Base-by-base conservation (phyloP, 2,888 invertebrate species). In the Axea sp. region DNA sequence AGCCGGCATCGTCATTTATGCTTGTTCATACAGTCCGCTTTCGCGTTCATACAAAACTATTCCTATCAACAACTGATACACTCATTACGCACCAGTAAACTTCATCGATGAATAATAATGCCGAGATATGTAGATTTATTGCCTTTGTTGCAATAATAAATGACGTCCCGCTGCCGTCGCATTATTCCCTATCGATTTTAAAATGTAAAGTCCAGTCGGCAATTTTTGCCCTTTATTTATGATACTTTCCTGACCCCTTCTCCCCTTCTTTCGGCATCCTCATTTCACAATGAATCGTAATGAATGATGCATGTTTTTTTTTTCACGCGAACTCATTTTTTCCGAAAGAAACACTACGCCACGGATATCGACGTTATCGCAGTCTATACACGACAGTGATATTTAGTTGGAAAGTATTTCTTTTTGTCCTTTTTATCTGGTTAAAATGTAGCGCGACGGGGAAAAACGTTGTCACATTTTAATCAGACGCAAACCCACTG, bases 11-110 rank as follows among this genome's bases (percentile, higher is more conserved):
- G 73, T 67, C 62, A 73, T 67, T 67, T 67, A 62, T 53, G 65
- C 73, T 37, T 37, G 64, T 51, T 72, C 64, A 59, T 65, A 72
- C 51, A 47, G 35, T 45, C 53, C 37, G 39, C 37, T 9, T 14
- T 14, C 28, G 31, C 12, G 33, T 15, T n/a, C 62, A 22, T 51
- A 35, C 59, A 65, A 64, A 72, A 65, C 64, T 64, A 71, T 49
- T 35, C 57, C 41, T 65, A 72, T 64, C 65, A 65, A 65, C 65
- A 51, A 72, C 64, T 64, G 72, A 65, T 72, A 53, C 57, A 53
- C 72, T 72, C 59, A 72, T 65, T 72, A 72, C 65, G 72, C 59
- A 51, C 59, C 65, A 72, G 51, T 72, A 59, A 65, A 65, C 59
- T 53, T 64, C 72, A 59, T 65, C 72, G 64, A 65, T 65, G 71